phyloP scores from a whole-genome alignment of 1,140 invertebrate species.

The Trichonephila inaurata region DNA sequence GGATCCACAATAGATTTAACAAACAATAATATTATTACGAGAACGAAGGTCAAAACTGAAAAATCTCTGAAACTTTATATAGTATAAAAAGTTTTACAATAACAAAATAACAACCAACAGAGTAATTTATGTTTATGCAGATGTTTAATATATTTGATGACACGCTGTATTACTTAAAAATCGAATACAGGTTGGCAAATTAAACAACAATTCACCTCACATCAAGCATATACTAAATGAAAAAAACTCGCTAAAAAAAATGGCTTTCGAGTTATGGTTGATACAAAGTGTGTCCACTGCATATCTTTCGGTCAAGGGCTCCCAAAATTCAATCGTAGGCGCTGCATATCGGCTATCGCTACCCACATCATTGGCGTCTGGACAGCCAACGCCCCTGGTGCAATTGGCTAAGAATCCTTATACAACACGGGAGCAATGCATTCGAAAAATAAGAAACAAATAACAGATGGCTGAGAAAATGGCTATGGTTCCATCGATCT shows the following conservation, averaged over 20 bases:
- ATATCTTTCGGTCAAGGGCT: not conserved
- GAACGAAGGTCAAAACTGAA: too few species aligned
- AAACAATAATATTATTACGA: too few species aligned
- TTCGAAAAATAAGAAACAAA: not conserved
- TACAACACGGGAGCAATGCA: not conserved
- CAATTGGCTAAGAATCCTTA: not conserved
- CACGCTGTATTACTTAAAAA: too few species aligned
- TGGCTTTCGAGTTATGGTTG: not conserved
- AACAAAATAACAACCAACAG: too few species aligned
- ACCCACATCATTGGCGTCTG: not conserved
- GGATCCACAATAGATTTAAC: too few species aligned
- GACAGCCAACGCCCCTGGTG: constrained; percentile 15
- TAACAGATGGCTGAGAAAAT: not conserved
- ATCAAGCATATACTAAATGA: too few species aligned
- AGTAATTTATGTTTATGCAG: too few species aligned
- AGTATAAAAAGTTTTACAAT: too few species aligned
- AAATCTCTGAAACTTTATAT: too few species aligned
- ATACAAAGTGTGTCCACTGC: not conserved
- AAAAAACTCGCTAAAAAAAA: not conserved
- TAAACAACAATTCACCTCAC: too few species aligned
- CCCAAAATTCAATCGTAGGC: not conserved
- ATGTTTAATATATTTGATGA: too few species aligned
- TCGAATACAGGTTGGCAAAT: too few species aligned
- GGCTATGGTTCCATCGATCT: not conserved
- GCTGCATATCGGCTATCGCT: not conserved